Base-by-base conservation (phyloP, 2,888 invertebrate species). In the Argynnis bischoffii region DNA sequence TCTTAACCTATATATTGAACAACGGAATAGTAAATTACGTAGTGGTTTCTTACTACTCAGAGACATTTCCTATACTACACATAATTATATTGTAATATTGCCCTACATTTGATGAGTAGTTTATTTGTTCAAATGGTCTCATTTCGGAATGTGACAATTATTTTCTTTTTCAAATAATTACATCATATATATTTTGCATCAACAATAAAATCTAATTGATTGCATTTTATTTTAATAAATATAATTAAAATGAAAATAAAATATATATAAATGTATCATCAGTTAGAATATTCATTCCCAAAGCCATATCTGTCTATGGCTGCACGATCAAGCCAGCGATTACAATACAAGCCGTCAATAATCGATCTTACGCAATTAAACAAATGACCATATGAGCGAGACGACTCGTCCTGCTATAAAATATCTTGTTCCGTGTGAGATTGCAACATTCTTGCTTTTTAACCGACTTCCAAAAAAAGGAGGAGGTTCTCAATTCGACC, bases 281-380 rank as follows among this genome's bases (percentile, higher is more conserved):
- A 31, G 55, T 69, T 48, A 65, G 69, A 67, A 70, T 41, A 41
- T 41, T 63, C 63, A 70, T 68, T 66, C 67, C 47, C 69, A 31
- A 63, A 63, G 64, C 35, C 61, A 18, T 18, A 18, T 18, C 35
- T 35, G 11, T 41, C 50, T 48, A 26, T 59, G 61, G 60, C 53
- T 21, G 55, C 18, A 57, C 55, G 69, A 63, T 72, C 64, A 72
- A 74, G 72, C 70, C 76, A 73, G 77, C 80, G 81, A 86, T 84
- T 81, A 78, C 75, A 65, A 70, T 72, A 72, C 78, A 75, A 76
- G 72, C 81, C 79, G 76, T 81, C 75, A 75, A 82, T 85, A 84
- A 87, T 87, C 83, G 83, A 88, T 89, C 82, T 84, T 81, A 83
- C 76, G 82, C 83, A 86, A 89, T 87, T 85, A 85, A 80, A 82